Evolutionary conservation across 2,888 invertebrate species (phyloP).

Genomic region (Erebia aethiops): DNA sequence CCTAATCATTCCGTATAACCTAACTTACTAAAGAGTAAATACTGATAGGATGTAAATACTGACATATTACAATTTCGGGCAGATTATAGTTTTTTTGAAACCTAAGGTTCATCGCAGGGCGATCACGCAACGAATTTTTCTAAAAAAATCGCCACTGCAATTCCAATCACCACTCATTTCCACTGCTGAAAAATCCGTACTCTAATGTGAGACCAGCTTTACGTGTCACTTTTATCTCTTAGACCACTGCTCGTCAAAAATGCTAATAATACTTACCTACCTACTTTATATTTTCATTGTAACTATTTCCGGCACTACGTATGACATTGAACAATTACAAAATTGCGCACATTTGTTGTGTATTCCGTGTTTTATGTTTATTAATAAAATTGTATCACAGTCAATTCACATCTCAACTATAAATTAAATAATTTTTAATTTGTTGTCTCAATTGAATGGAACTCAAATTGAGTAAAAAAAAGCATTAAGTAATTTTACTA

Average conservation of each 20-base stretch:
- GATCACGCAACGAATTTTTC: neutral
- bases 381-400: conserved; percentile 8
- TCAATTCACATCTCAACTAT: neutral
- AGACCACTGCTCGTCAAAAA: conserved; percentile 1
- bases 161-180: neutral
- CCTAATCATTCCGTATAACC: too few relatives aligned
- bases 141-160: neutral
- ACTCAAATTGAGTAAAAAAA: too few relatives aligned
- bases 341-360: conserved; percentile 1
- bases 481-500: too few relatives aligned
- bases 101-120: too few relatives aligned
- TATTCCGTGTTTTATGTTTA: conserved; percentile 2
- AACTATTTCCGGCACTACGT: conserved; percentile 12
- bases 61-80: too few relatives aligned
- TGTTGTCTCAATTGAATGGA: too few relatives aligned
- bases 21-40: too few relatives aligned
- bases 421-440: too few relatives aligned
- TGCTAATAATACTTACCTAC: neutral
- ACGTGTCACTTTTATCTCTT: neutral
- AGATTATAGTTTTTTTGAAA: too few relatives aligned
- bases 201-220: neutral
- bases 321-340: conserved; percentile 7
- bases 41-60: too few relatives aligned
- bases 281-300: conserved; percentile 7
- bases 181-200: neutral